A percentile compares a stretch with the other conserved stretches of the same genome.
Evolutionary conservation across 2,888 invertebrate genomes (phyloP).

Genomic region (Alviniconcha strummeri): DNA sequence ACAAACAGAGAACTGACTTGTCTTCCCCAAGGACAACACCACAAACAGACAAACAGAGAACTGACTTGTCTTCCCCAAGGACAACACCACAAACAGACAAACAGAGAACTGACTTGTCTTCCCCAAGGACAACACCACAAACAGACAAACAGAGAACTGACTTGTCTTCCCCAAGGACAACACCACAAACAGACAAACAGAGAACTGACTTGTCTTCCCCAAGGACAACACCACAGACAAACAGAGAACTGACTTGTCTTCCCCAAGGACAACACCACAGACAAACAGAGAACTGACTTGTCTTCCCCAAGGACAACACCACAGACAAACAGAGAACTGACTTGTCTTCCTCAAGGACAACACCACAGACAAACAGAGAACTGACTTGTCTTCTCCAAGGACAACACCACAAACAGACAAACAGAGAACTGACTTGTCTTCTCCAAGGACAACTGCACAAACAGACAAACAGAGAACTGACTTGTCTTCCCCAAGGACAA

Average conservation of each 20-base stretch:
- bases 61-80: conserved; percentile 90
- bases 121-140: conserved; percentile 98
- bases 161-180: conserved; percentile 96
- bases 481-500: conserved; percentile 96
- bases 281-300: conserved; percentile 72
- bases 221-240: conserved; percentile 88
- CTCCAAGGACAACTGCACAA: conserved; percentile 97
- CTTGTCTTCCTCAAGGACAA: conserved; percentile 96
- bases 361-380: conserved; percentile 78
- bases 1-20: conserved; percentile 72
- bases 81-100: conserved; percentile 89
- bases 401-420: conserved; percentile 89
- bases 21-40: conserved; percentile 98
- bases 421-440: conserved; percentile 80
- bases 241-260: conserved; percentile 80
- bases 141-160: conserved; percentile 28
- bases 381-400: conserved; percentile 90
- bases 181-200: conserved; percentile 79
- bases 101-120: conserved; percentile 80
- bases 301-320: conserved; percentile 98
- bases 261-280: conserved; percentile 96
- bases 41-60: not conserved
- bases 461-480: conserved; percentile 28
- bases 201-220: conserved; percentile 87
- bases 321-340: conserved; percentile 28